A percentile compares a stretch with the other conserved stretches of the same genome.
phyloP scores from a whole-genome alignment of 2,888 invertebrate species.

The Allophyes oxyacanthae region DNA sequence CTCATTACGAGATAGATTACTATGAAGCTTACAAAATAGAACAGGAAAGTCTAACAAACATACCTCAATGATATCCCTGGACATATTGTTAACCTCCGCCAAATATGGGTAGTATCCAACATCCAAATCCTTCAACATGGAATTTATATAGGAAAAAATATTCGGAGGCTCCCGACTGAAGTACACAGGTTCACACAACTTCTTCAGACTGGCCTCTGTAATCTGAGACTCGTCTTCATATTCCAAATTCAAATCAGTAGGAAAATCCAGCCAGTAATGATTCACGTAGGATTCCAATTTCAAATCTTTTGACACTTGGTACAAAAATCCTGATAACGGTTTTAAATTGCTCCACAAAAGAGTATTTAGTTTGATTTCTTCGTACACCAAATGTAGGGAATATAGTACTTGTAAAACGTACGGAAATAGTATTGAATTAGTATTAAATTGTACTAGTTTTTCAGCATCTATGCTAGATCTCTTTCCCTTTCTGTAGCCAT shows the following conservation, averaged over 20 bases:
- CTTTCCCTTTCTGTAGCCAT: conserved; percentile 51
- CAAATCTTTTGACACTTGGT: conserved; percentile 94
- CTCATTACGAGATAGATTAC: too few species aligned
- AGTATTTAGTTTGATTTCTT: conserved; percentile 95
- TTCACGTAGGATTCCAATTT: conserved; percentile 92
- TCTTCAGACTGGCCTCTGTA: conserved; percentile 87
- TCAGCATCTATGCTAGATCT: conserved; percentile 62
- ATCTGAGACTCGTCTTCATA: conserved; percentile 86
- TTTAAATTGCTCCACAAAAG: conserved; percentile 91
- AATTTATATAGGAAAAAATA: conserved; percentile 92
- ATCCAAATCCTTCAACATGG: conserved; percentile 89
- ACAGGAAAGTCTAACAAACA: conserved; percentile 52
- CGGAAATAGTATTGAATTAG: conserved; percentile 92
- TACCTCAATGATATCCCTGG: conserved; percentile 93
- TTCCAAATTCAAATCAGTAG: conserved; percentile 88
- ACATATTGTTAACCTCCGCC: conserved; percentile 92
- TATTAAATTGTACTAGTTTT: conserved; percentile 87
- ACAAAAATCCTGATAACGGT: conserved; percentile 92
- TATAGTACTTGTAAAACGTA: conserved; percentile 93
- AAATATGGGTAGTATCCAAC: conserved; percentile 92
- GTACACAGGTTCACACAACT: conserved; percentile 90
- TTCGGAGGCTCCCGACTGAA: conserved; percentile 91
- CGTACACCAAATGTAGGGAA: conserved; percentile 96
- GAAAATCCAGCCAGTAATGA: conserved; percentile 96
- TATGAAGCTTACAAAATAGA: neutral